Conservation (phyloP, 92 coral and sea anemone species). For the Chrysogorgia sp. region DNA sequence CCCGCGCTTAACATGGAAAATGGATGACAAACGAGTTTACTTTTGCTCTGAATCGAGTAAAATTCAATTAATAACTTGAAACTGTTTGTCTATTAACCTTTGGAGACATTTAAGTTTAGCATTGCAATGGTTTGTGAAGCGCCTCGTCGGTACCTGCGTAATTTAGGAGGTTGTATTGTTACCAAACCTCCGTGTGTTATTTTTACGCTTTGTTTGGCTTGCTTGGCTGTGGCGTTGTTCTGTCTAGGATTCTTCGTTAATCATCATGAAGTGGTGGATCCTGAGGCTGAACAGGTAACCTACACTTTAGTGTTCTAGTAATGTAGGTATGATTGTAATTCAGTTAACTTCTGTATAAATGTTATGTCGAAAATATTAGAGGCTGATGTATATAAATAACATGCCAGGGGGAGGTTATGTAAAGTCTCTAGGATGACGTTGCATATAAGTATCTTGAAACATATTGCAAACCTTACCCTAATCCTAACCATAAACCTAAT, state of each 20-base stretch:
- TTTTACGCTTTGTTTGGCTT: conserved; percentile 80
- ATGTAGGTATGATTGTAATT: background rate
- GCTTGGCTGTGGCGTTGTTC: conserved; percentile 86
- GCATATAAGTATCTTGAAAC: too few species aligned
- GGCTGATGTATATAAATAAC: background rate
- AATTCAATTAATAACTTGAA: too few species aligned
- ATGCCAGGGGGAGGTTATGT: background rate
- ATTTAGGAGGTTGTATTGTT: conserved; percentile 76
- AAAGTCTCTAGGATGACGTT: background rate
- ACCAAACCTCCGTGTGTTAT: conserved; percentile 92
- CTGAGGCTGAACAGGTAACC: conserved; percentile 47
- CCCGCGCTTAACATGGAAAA: background rate
- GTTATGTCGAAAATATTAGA: background rate
- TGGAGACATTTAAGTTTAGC: background rate
- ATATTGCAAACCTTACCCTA: too few species aligned
- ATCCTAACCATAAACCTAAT: too few species aligned
- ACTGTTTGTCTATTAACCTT: background rate
- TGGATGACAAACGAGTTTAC: background rate
- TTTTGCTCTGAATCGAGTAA: background rate
- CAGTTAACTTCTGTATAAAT: background rate
- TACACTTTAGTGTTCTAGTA: too few species aligned
- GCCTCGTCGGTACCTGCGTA: conserved; percentile 54
- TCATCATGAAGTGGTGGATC: conserved; percentile 52
- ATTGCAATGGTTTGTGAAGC: conserved; percentile 5
- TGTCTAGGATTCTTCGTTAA: conserved; percentile 82